Evolutionary conservation across 2,113 vertebrate genomes (phyloP).

Genomic region (Spea multiplicata): DNA sequence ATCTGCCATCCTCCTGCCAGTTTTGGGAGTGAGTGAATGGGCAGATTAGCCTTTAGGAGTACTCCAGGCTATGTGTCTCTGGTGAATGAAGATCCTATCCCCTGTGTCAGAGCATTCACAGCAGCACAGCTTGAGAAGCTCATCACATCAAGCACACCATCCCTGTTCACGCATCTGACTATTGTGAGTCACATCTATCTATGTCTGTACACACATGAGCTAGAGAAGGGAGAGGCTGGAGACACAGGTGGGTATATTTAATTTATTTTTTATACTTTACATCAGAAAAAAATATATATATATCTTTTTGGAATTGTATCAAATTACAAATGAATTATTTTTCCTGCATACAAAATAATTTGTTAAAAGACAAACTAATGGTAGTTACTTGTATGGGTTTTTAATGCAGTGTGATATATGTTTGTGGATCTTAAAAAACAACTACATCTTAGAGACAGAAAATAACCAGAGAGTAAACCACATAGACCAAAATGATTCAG

Average conservation of each 20-base stretch:
- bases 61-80: not conserved
- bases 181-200: slow-evolving; percentile 5
- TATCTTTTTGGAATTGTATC: no score
- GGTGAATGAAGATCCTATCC: not conserved
- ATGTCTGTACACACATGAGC: not conserved
- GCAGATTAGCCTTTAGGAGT: slow-evolving; percentile 4
- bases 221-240: slow-evolving; percentile 11
- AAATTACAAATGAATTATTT: no score
- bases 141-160: slow-evolving; percentile 1
- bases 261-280: not conserved
- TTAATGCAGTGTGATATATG: no score
- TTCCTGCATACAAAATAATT: no score
- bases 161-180: slow-evolving; percentile 18
- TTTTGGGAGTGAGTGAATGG: not conserved
- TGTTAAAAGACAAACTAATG: no score
- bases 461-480: no score
- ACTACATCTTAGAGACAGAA: no score
- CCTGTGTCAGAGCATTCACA: not conserved
- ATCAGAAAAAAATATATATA: no score
- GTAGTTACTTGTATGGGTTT: no score
- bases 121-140: slow-evolving; percentile 6
- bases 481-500: no score
- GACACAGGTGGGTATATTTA: slow-evolving; percentile 6
- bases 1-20: slow-evolving; percentile 30
- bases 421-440: no score